phyloP scores from a whole-genome alignment of 2,113 vertebrate species.

The Pithys albifrons region DNA sequence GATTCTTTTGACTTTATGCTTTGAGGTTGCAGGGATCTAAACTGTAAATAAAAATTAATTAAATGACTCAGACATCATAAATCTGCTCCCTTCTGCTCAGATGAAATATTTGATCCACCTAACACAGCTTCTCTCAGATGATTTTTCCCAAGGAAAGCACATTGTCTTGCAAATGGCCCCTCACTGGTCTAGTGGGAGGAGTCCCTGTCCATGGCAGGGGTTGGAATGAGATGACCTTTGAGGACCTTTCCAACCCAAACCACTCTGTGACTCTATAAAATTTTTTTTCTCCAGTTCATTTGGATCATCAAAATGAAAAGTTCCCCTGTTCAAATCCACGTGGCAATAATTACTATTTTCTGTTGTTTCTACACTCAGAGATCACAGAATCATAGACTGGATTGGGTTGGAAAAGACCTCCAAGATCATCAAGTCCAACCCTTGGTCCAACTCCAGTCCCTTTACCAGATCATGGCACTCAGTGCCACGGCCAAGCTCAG shows the following conservation, averaged over 20 bases:
- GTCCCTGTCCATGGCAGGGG: background rate
- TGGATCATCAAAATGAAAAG: background rate
- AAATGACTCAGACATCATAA: slow-evolving; percentile 5
- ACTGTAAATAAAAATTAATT: slow-evolving; percentile 38
- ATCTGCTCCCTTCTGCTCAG: background rate
- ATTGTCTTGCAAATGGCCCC: background rate
- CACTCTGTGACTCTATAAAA: background rate
- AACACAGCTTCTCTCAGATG: background rate
- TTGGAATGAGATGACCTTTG: background rate
- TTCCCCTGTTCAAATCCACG: background rate
- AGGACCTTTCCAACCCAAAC: background rate
- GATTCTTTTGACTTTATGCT: background rate
- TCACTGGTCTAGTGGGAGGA: background rate
- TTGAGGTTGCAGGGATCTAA: background rate
- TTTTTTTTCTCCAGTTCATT: background rate
- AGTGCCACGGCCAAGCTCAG: too few relatives aligned
- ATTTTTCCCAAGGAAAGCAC: background rate
- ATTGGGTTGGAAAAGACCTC: too few relatives aligned
- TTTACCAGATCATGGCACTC: too few relatives aligned
- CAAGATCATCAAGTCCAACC: too few relatives aligned
- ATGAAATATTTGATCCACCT: background rate
- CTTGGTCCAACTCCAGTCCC: too few relatives aligned
- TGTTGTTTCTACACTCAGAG: background rate
- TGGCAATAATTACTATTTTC: background rate
- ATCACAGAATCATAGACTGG: too few relatives aligned